These are phyloP conservation scores for Tragulus kanchil DNA, from an alignment of 2,113 vertebrate species.

Conservation along the genomic window DNA sequence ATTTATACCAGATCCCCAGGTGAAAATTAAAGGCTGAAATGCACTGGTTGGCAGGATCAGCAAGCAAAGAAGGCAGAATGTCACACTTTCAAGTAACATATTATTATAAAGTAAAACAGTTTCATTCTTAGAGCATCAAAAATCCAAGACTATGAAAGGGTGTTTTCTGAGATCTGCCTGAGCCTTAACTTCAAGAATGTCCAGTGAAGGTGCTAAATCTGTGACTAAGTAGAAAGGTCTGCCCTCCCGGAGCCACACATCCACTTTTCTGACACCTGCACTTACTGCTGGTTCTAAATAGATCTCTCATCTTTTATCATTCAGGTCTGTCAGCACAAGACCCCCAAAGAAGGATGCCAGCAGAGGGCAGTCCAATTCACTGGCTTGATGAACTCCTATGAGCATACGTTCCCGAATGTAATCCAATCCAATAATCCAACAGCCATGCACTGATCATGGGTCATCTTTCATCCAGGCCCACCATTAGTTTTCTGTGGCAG, in stretches of 20 bases:
- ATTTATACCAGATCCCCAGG: background rate
- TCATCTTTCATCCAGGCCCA: background rate
- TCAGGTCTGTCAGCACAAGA: background rate
- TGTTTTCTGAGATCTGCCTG: background rate
- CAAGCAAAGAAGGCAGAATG: background rate
- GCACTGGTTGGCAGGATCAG: too few relatives aligned
- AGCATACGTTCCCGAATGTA: background rate
- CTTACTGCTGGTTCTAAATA: background rate
- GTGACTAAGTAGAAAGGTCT: background rate
- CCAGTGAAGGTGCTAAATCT: background rate
- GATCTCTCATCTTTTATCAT: background rate
- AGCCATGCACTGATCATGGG: background rate
- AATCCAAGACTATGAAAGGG: background rate
- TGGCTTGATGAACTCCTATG: background rate
- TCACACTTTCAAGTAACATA: slow-evolving; percentile 56
- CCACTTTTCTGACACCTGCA: background rate
- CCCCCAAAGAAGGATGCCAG: background rate
- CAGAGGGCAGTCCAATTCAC: accelerated
- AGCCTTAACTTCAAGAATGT: background rate
- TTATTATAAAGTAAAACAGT: slow-evolving; percentile 30
- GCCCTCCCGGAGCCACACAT: background rate
- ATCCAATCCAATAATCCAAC: background rate
- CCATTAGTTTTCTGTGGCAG: background rate
- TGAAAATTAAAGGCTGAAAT: background rate
- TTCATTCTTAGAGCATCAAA: background rate